These are phyloP conservation scores for Myodes glareolus DNA, from an alignment of 2,113 vertebrate species.

Conservation along the genomic window DNA sequence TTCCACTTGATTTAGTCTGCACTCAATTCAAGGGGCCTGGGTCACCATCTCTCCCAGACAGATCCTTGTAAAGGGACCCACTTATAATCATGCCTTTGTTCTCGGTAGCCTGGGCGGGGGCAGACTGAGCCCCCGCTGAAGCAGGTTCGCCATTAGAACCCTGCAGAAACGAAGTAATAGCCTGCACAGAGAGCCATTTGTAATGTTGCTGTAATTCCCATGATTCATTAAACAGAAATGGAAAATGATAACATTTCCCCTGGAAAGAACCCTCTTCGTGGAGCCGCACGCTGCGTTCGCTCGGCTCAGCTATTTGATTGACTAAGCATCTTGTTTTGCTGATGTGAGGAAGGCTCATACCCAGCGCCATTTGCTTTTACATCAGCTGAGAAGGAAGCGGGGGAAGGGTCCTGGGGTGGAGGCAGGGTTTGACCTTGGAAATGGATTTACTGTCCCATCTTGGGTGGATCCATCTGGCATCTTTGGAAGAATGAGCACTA, in stretches of 20 bases:
- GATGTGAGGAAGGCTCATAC: slow-evolving; percentile 86
- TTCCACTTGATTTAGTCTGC: background rate
- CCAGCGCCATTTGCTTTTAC: slow-evolving; percentile 77
- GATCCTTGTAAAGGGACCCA: slow-evolving; percentile 92
- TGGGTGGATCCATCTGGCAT: background rate
- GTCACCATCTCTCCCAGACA: slow-evolving; percentile 75
- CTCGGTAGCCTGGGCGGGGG: slow-evolving; percentile 88
- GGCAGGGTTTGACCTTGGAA: background rate
- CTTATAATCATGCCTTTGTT: slow-evolving; percentile 98
- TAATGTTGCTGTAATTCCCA: slow-evolving; percentile 99
- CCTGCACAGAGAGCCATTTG: slow-evolving; percentile 97
- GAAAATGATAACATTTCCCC: slow-evolving; percentile 96
- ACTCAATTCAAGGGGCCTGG: slow-evolving; percentile 2
- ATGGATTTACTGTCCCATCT: background rate
- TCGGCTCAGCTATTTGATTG: slow-evolving; percentile 94
- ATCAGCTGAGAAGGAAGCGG: slow-evolving; percentile 77
- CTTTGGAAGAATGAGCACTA: background rate
- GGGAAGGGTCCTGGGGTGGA: background rate
- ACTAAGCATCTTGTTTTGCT: slow-evolving; percentile 93
- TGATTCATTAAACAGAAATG: slow-evolving; percentile 99
- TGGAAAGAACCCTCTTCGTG: slow-evolving; percentile 88
- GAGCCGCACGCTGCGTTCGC: slow-evolving; percentile 93
- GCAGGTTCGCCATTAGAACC: slow-evolving; percentile 98
- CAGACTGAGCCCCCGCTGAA: slow-evolving; percentile 94
- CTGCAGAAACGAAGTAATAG: slow-evolving; percentile 99